Evolutionary conservation across 2,113 vertebrate species (phyloP).

Genomic region (Microtus ochrogaster): DNA sequence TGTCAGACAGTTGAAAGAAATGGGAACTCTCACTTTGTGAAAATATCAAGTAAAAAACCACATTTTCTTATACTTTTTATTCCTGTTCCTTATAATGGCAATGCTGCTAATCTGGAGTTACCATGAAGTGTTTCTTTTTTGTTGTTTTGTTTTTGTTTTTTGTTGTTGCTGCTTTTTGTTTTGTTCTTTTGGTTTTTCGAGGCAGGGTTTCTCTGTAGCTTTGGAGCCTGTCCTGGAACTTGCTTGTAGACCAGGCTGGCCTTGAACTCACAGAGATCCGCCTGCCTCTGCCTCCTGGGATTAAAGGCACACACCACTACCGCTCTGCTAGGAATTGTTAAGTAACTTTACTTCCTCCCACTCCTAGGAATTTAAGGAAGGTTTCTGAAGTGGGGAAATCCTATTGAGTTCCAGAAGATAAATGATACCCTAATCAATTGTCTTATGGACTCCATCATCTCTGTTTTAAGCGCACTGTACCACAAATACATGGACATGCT

Average conservation of each 20-base stretch:
- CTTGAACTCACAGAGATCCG: no score
- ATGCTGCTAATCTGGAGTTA: constrained; percentile 3
- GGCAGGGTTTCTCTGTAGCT: no score
- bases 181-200: neutral
- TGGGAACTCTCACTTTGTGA: neutral
- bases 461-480: neutral
- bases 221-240: no score
- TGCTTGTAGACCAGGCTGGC: no score
- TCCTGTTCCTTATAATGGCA: neutral
- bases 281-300: no score
- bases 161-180: no score
- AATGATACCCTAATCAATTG: neutral
- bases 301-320: no score
- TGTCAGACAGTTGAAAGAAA: constrained; percentile 10
- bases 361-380: constrained; percentile 29
- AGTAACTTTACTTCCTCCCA: neutral
- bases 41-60: constrained; percentile 41
- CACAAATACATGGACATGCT: neutral
- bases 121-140: neutral
- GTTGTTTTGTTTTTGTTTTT: no score
- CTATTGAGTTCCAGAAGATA: constrained; percentile 35
- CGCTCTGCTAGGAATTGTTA: neutral
- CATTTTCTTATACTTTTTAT: constrained; percentile 15
- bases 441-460: constrained; percentile 19
- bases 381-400: neutral